Conservation (phyloP, 2,888 invertebrate genomes). For the Drosophila mimica region DNA sequence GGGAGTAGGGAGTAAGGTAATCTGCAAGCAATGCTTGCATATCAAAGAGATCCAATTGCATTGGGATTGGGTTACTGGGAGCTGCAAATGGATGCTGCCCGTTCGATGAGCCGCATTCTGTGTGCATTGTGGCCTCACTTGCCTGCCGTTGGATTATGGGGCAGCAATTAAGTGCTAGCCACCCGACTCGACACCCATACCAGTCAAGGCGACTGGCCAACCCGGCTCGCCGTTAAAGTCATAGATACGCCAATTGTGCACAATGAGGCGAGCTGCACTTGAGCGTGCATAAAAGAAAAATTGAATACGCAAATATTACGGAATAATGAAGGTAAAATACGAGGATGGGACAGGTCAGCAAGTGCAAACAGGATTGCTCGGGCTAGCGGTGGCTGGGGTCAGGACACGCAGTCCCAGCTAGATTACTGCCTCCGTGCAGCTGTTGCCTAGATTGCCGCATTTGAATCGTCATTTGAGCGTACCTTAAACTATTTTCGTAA, state of each 20-base stretch:
- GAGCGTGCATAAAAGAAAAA: conserved; percentile 59
- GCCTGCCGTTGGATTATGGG: conserved; percentile 30
- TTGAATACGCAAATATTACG: conserved; percentile 67
- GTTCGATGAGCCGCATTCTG: conserved; percentile 6
- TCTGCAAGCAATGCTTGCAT: conserved; percentile 24
- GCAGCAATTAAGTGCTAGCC: conserved; percentile 47
- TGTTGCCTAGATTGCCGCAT: conserved; percentile 39
- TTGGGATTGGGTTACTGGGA: not conserved
- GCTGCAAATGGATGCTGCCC: conserved; percentile 7
- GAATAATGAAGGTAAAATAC: conserved; percentile 53
- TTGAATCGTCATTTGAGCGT: conserved; percentile 32
- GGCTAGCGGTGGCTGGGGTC: not conserved
- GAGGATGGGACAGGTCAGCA: not conserved
- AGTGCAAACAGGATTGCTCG: not conserved
- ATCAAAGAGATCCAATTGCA: not conserved
- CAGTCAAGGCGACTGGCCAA: not conserved
- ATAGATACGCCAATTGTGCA: conserved; percentile 43
- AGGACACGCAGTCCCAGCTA: not conserved
- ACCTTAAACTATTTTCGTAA: conserved; percentile 60
- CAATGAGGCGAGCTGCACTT: conserved; percentile 39
- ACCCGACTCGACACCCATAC: not conserved
- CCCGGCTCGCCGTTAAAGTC: conserved; percentile 21
- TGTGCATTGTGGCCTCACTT: conserved; percentile 32
- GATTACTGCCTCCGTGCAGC: not conserved
- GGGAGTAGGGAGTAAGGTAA: not conserved